Conservation (phyloP, 37 sponge, comb jelly and placozoan species). For the Diacarnus erythraeanus region DNA sequence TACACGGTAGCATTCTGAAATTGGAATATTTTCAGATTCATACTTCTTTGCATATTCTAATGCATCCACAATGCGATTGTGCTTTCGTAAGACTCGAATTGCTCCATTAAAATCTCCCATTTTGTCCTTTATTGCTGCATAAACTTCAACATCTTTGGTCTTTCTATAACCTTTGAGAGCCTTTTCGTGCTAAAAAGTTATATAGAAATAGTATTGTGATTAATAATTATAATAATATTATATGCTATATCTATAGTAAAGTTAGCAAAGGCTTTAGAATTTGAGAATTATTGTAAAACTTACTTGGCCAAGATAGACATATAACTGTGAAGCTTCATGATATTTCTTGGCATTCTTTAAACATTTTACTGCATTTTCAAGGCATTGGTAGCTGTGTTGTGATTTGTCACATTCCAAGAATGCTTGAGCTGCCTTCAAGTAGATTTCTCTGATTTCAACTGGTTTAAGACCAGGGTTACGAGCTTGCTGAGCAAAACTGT, state of each 20-base stretch:
- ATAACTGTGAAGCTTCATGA: conserved; percentile 33
- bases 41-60: conserved; percentile 19
- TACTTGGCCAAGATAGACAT: conserved; percentile 12
- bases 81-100: neutral
- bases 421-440: conserved; percentile 40
- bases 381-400: conserved; percentile 9
- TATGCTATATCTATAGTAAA: too few species aligned
- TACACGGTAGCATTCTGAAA: neutral
- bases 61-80: conserved; percentile 1
- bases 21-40: neutral
- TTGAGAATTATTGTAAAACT: neutral
- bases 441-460: conserved; percentile 13
- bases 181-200: conserved; percentile 27
- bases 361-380: conserved; percentile 57
- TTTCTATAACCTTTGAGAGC: conserved; percentile 36
- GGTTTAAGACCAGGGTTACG: neutral
- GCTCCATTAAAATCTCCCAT: conserved; percentile 26
- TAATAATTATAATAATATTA: too few species aligned
- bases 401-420: conserved; percentile 47
- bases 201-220: too few species aligned
- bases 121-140: conserved; percentile 14
- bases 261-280: too few species aligned
- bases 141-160: conserved; percentile 15
- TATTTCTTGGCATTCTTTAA: conserved; percentile 44
- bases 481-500: conserved; percentile 20